Conservation (phyloP, 2,888 invertebrate species). For the Seira musarum region DNA sequence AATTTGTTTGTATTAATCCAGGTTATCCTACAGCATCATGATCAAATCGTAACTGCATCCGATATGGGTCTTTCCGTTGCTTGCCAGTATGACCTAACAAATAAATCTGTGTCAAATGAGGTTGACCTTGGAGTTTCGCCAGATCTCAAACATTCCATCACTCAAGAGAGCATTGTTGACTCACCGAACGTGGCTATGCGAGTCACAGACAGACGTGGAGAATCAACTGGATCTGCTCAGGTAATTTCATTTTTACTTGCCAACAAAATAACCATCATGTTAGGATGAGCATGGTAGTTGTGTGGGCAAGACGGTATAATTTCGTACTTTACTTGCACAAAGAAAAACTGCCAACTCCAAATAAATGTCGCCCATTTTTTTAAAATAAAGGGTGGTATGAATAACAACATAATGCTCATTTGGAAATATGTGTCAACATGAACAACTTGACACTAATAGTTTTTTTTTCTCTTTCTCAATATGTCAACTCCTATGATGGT, state of each 20-base stretch:
- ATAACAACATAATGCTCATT: background rate
- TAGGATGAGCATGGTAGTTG: no score
- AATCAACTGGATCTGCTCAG: constrained; percentile 70
- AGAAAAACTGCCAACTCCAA: no score
- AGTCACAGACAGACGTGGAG: constrained; percentile 69
- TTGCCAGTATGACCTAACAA: constrained; percentile 94
- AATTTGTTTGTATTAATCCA: constrained; percentile 36
- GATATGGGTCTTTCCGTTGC: constrained; percentile 94
- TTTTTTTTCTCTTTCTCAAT: background rate
- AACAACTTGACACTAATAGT: background rate
- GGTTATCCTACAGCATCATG: constrained; percentile 88
- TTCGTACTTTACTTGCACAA: no score
- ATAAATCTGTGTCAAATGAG: constrained; percentile 94
- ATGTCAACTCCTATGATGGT: constrained; percentile 44
- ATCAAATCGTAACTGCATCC: constrained; percentile 94
- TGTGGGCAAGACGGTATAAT: background rate
- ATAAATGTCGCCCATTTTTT: background rate
- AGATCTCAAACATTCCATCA: constrained; percentile 88
- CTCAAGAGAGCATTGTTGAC: constrained; percentile 92
- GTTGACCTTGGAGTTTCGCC: constrained; percentile 84
- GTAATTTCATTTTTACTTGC: constrained; percentile 46
- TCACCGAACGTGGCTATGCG: constrained; percentile 95
- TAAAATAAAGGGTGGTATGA: background rate
- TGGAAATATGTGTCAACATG: background rate
- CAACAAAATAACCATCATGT: no score